Base-by-base conservation (phyloP, 35 echinoderm and acorn worm genomes). In the Stichopus chloronotus region DNA sequence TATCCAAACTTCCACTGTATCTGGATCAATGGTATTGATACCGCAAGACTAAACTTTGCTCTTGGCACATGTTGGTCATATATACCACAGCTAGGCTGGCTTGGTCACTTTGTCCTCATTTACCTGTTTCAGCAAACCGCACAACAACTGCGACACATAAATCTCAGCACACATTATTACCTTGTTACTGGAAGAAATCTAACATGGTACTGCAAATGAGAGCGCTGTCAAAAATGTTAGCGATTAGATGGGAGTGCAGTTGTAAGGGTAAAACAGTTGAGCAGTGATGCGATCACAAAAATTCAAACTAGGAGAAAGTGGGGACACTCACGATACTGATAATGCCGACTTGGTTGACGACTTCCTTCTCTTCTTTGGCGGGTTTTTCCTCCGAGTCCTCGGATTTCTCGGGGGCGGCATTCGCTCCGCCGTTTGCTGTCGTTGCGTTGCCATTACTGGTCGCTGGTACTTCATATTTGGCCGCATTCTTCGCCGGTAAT, bases 251-350 rank as follows among this genome's bases (percentile, higher is more conserved):
- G 72, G 7, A 21, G 25, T 17, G 6, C 19, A 6, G 19, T 24
- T 21, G 25, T 24, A 0, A 76, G 8, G 76, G 5, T 78, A 9
- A 6, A 78, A 8, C 76, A 25, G 19, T 0, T 25, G 12, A n/a
- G 6, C 6, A 20, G 17, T 24, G 17, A 11, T 17, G 7, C 72
- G 0, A 76, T 6, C 5, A 25, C 14, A 14, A 25, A 52, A 23
- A 11, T 79, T 14, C 77, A 79, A 79, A 9, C 3, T 9, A 79
- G 25, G 53, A 52, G 17, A 55, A 55, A 13, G 12, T 14, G 52
- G 24, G 25, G 14, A 81, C 78, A 85, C 82, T 21, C 58, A 85
- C 82, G 19, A 85, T 85, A 59, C 82, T 85, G 19, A 85, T 22
- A 12, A 85, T 58, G 10, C 82, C 82, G 21, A 85, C 82, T 85